Evolutionary conservation across 2,888 invertebrate species (phyloP).

Genomic region (Melitaea athalia): DNA sequence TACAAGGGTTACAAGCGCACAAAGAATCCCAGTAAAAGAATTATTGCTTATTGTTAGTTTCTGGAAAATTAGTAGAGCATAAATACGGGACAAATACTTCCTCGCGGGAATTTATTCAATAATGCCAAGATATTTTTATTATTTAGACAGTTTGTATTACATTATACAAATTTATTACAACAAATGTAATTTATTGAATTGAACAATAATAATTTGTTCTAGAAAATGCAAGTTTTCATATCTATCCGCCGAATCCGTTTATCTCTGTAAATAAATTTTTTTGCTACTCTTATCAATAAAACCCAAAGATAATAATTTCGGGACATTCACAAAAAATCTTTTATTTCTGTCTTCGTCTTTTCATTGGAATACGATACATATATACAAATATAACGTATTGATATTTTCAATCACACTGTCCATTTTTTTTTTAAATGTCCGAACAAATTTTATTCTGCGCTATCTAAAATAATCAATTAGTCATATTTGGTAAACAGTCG

Average conservation of each 20-base stretch:
- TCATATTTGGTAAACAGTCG: conserved; percentile 4
- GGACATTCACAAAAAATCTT: neutral
- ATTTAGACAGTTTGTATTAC: neutral
- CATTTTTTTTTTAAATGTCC: conserved; percentile 1
- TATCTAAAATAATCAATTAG: conserved; percentile 6
- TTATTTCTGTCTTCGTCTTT: neutral
- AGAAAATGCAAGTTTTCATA: conserved; percentile 28
- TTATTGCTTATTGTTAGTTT: no score
- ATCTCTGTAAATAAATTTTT: conserved; percentile 24
- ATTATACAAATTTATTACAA: neutral
- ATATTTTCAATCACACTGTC: neutral
- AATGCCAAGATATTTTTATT: neutral
- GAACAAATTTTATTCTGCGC: conserved; percentile 1
- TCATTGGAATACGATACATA: neutral
- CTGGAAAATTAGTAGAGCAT: no score
- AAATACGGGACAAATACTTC: no score
- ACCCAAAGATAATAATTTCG: conserved; percentile 12
- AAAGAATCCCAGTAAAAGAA: no score
- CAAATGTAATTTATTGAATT: neutral
- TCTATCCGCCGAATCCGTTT: conserved; percentile 27
- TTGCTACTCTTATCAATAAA: conserved; percentile 21
- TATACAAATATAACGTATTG: neutral
- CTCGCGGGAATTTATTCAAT: no score
- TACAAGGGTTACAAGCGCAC: no score
- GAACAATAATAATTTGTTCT: conserved; percentile 18